These are phyloP conservation scores for Fratercula arctica DNA, from an alignment of 2,797 vertebrate genomes.

Conservation along the genomic window DNA sequence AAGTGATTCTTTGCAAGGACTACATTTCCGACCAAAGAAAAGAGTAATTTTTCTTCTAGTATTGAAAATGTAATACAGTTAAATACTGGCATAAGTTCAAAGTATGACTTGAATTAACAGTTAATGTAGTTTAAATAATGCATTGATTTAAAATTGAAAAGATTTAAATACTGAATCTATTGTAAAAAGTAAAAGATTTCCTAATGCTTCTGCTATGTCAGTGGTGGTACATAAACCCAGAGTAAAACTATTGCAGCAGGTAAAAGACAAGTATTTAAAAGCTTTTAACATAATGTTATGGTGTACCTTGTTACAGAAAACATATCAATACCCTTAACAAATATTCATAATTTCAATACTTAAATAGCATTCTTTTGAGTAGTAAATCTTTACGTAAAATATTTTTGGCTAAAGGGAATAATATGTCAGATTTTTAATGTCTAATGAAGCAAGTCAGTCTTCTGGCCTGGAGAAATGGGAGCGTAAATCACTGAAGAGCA, in stretches of 20 bases:
- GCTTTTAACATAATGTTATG: background rate
- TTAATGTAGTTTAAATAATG: conserved; percentile 49
- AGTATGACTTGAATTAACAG: conserved; percentile 36
- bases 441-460: background rate
- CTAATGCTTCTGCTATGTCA: background rate
- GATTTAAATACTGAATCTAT: background rate
- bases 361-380: background rate
- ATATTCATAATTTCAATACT: background rate
- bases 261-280: background rate
- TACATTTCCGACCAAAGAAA: background rate
- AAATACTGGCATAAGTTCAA: conserved; percentile 16
- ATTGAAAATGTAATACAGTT: background rate
- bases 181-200: background rate
- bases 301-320: background rate
- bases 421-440: background rate
- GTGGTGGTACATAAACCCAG: background rate
- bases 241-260: background rate
- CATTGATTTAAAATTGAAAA: conserved; percentile 22
- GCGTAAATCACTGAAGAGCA: background rate
- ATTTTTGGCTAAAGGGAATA: background rate
- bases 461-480: background rate
- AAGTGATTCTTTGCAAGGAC: background rate
- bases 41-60: background rate
- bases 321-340: background rate
- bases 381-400: background rate